A percentile compares a stretch with the other conserved stretches of the same genome.
These are phyloP conservation scores for Apocrypta bakeri DNA, from an alignment of 1,140 invertebrate genomes.

Conservation along the genomic window DNA sequence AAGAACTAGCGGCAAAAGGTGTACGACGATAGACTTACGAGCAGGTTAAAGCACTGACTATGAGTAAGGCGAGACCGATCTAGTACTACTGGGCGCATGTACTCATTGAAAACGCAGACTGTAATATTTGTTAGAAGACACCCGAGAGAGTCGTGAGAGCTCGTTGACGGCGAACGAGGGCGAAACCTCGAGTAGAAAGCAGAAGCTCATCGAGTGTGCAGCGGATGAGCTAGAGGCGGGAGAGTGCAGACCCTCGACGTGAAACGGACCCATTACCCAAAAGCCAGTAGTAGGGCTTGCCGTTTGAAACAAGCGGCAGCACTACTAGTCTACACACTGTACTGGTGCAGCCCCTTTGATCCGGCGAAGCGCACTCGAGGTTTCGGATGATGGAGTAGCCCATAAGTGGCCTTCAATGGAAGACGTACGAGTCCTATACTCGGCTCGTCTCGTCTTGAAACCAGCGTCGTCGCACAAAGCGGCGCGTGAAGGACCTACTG, in stretches of 20 bases:
- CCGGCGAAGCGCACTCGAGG: constrained; percentile 22
- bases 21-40: too few species aligned
- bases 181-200: too few species aligned
- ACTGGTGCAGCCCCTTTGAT: constrained; percentile 22
- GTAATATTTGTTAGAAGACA: background rate
- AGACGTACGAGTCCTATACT: background rate
- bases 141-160: background rate
- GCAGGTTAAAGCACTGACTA: too few species aligned
- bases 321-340: too few species aligned
- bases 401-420: constrained; percentile 23
- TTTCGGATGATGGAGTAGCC: constrained; percentile 33
- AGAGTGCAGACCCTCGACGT: background rate
- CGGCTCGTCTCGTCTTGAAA: constrained; percentile 4
- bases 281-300: background rate
- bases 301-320: constrained; percentile 4
- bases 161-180: background rate
- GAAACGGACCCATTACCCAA: constrained; percentile 6
- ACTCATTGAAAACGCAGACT: background rate
- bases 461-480: constrained; percentile 11
- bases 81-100: too few species aligned
- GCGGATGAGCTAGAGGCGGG: background rate
- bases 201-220: background rate
- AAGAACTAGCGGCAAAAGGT: too few species aligned
- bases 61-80: too few species aligned
- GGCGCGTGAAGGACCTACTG: background rate